Evolutionary conservation across 2,797 vertebrate genomes (phyloP).

Genomic region (Karalla daura): DNA sequence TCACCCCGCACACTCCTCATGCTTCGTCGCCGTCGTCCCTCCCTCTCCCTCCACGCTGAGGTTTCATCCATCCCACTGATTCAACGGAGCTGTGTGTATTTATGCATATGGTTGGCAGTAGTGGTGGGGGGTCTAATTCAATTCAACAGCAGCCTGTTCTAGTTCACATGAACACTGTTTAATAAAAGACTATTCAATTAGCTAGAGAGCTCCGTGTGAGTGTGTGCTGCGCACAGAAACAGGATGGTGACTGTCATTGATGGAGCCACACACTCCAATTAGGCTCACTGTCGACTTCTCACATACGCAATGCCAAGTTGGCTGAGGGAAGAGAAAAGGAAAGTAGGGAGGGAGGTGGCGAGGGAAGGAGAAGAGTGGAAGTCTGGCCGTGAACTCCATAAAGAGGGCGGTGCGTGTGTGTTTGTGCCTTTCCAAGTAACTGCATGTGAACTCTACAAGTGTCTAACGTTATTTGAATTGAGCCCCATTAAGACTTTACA

Average conservation of each 20-base stretch:
- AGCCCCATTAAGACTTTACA: slow-evolving; percentile 58
- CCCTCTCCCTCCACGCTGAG: background rate
- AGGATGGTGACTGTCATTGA: slow-evolving; percentile 65
- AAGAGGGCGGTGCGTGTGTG: slow-evolving; percentile 14
- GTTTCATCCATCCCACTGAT: slow-evolving; percentile 35
- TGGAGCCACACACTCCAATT: slow-evolving; percentile 74
- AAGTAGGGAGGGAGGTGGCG: slow-evolving; percentile 11
- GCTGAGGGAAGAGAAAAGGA: slow-evolving; percentile 30
- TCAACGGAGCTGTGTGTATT: slow-evolving; percentile 38
- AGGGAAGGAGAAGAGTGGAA: slow-evolving; percentile 17
- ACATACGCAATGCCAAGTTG: slow-evolving; percentile 63
- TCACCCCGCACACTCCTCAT: slow-evolving; percentile 16
- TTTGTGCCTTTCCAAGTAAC: slow-evolving; percentile 20
- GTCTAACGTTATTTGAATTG: slow-evolving; percentile 55
- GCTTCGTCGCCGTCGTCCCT: slow-evolving; percentile 5
- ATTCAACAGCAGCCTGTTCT: slow-evolving; percentile 72
- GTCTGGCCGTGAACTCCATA: slow-evolving; percentile 16
- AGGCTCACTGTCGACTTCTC: slow-evolving; percentile 72
- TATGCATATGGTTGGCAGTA: slow-evolving; percentile 25
- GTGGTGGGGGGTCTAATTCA: slow-evolving; percentile 71
- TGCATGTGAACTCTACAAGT: slow-evolving; percentile 37
- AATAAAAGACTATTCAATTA: slow-evolving; percentile 83
- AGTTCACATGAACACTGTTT: slow-evolving; percentile 77
- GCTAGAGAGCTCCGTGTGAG: slow-evolving; percentile 53
- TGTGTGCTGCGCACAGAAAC: slow-evolving; percentile 51